Evolutionary conservation across 2,797 vertebrate genomes (phyloP).

Genomic region (Percopsis omiscomaycus): DNA sequence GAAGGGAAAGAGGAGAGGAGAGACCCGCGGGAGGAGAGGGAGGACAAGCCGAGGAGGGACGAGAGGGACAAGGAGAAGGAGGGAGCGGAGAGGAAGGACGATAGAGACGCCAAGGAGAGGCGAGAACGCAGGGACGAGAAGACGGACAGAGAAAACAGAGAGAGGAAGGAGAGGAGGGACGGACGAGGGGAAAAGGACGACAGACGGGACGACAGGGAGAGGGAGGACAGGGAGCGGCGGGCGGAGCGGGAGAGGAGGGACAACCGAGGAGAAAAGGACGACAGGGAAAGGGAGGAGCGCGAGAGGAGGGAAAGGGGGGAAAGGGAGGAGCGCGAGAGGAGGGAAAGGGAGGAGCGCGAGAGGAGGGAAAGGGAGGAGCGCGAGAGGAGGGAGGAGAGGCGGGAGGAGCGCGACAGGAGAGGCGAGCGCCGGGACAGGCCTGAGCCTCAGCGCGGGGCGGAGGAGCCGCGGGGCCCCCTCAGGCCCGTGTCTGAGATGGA

Average conservation of each 20-base stretch:
- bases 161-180: slow-evolving; percentile 15
- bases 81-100: background rate
- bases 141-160: slow-evolving; percentile 16
- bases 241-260: slow-evolving; percentile 28
- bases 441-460: slow-evolving; percentile 13
- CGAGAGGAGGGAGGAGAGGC: slow-evolving; percentile 22
- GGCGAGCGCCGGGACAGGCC: slow-evolving; percentile 18
- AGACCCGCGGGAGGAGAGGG: slow-evolving; percentile 49
- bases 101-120: background rate
- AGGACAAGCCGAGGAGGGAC: slow-evolving; percentile 33
- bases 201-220: slow-evolving; percentile 11
- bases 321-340: slow-evolving; percentile 22
- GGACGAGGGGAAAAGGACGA: slow-evolving; percentile 23
- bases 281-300: slow-evolving; percentile 26
- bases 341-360: slow-evolving; percentile 25
- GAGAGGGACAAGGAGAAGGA: slow-evolving; percentile 35
- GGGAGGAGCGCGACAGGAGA: slow-evolving; percentile 4
- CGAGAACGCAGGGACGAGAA: slow-evolving; percentile 35
- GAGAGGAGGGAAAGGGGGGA: slow-evolving; percentile 12
- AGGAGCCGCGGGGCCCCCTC: slow-evolving; percentile 10
- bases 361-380: slow-evolving; percentile 22
- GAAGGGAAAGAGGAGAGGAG: slow-evolving; percentile 56
- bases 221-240: slow-evolving; percentile 31
- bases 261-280: slow-evolving; percentile 35
- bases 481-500: slow-evolving; percentile 70